Evolutionary conservation across 2,113 vertebrate genomes (phyloP).

Genomic region (Dasyornis broadbenti): DNA sequence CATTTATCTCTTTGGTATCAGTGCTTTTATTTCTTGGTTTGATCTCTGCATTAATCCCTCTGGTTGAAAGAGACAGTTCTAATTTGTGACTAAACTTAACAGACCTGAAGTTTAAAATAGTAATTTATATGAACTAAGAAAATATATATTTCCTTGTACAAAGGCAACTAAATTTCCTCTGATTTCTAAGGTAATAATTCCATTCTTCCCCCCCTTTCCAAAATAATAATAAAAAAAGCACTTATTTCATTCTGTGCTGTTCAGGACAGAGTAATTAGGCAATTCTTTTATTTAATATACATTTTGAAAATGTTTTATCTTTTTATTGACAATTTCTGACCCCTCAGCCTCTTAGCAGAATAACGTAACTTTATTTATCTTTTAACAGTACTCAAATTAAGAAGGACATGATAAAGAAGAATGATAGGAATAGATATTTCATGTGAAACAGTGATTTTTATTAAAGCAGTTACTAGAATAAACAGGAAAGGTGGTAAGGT

Average conservation of each 20-base stretch:
- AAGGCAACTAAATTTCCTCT: neutral
- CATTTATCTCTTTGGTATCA: neutral
- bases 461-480: neutral
- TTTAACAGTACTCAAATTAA: neutral
- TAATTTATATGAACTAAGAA: conserved; percentile 24
- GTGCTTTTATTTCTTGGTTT: neutral
- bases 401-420: neutral
- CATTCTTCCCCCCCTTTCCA: neutral
- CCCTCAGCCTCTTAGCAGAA: neutral
- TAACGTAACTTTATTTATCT: neutral
- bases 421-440: neutral
- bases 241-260: neutral
- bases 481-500: neutral
- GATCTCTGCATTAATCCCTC: neutral
- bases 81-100: conserved; percentile 10
- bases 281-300: neutral
- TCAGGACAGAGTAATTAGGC: neutral
- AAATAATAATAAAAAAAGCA: neutral
- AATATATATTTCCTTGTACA: neutral
- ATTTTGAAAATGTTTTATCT: neutral
- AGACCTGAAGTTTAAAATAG: conserved; percentile 38
- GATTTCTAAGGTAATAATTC: neutral
- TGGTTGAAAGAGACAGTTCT: neutral
- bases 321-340: neutral
- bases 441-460: neutral